Percentiles rank a stretch among this genome's conserved stretches.
Evolutionary conservation across 2,113 vertebrate genomes (phyloP).

Genomic region (Xerus inauris): DNA sequence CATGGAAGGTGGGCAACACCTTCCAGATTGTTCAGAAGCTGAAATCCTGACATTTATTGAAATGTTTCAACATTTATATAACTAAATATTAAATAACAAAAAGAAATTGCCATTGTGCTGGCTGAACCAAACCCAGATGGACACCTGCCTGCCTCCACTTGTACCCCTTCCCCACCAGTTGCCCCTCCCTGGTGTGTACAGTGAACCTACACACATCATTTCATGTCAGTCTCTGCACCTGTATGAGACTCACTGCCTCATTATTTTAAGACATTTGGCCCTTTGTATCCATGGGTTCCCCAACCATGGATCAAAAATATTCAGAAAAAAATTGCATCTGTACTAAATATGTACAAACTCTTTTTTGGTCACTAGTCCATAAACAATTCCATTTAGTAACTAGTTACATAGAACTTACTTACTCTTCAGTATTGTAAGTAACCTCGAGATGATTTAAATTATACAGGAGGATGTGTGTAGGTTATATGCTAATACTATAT

Average conservation of each 20-base stretch:
- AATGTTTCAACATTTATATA: neutral
- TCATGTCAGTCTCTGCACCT: neutral
- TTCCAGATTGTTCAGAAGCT: neutral
- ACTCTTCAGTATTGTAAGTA: no score
- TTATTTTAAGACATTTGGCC: neutral
- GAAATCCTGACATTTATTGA: neutral
- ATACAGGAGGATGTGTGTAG: neutral
- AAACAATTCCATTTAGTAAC: neutral
- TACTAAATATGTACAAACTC: neutral
- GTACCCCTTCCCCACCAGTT: neutral
- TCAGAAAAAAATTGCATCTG: neutral
- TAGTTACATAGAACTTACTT: neutral
- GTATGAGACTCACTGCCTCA: neutral
- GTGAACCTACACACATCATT: neutral
- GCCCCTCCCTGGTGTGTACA: no score
- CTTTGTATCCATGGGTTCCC: neutral
- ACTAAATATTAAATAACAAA: neutral
- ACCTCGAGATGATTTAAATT: neutral
- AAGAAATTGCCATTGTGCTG: neutral
- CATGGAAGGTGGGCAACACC: neutral
- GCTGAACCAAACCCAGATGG: neutral
- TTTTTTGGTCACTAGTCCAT: neutral
- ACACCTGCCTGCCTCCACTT: neutral
- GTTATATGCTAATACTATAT: neutral
- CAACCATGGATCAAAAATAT: neutral